Evolutionary conservation across 2,113 vertebrate genomes (phyloP).

Genomic region (Melanotaenia duboulayi): DNA sequence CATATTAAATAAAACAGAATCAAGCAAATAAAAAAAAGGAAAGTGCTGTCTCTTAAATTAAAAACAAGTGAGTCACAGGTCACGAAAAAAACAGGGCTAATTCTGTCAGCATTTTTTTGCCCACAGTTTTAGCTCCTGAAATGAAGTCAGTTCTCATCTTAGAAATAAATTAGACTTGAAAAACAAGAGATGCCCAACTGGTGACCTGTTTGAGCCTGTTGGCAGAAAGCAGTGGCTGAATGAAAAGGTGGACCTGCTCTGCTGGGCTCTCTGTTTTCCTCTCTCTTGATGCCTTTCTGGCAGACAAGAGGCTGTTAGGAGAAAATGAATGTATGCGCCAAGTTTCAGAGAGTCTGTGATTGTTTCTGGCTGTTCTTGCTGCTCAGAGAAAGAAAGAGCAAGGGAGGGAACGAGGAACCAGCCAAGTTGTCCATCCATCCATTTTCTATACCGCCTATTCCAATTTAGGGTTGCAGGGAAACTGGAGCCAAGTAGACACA

Average conservation of each 20-base stretch:
- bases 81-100: constrained; percentile 5
- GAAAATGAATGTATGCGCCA: constrained; percentile 46
- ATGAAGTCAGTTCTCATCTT: neutral
- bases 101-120: constrained; percentile 1
- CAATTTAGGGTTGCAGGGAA: no score
- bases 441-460: no score
- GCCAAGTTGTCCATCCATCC: constrained; percentile 7
- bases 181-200: neutral
- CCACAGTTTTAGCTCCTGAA: neutral
- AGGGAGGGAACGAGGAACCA: constrained; percentile 9
- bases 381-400: constrained; percentile 34
- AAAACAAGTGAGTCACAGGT: constrained; percentile 2
- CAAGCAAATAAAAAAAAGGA: neutral
- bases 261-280: constrained; percentile 45
- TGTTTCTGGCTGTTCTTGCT: constrained; percentile 62
- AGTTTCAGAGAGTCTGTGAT: constrained; percentile 63
- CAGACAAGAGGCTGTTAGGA: constrained; percentile 46
- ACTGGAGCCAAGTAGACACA: no score
- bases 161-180: neutral
- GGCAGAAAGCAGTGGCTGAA: constrained; percentile 13
- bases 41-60: neutral
- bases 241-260: constrained; percentile 58
- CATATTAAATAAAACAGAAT: no score
- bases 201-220: constrained; percentile 23
- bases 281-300: constrained; percentile 46